Percentiles rank a stretch among this genome's conserved stretches.
These are phyloP conservation scores for Melikaiella ostensackeni DNA, from an alignment of 2,888 invertebrate species.

Conservation along the genomic window DNA sequence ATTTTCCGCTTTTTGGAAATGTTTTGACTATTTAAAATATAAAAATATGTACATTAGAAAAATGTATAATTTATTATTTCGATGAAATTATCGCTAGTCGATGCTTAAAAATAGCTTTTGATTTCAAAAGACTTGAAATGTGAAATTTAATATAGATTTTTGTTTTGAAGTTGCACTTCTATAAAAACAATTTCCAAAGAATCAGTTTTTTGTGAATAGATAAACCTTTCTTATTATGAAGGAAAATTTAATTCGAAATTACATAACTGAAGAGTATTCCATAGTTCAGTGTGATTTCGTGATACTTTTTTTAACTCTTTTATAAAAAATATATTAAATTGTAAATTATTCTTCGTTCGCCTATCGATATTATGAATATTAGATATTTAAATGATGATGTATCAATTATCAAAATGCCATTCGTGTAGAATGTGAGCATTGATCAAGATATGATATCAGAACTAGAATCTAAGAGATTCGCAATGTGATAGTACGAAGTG, in stretches of 20 bases:
- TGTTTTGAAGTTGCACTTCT: not conserved
- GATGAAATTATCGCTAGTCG: not conserved
- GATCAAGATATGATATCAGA: slow-evolving; percentile 30
- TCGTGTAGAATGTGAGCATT: slow-evolving; percentile 19
- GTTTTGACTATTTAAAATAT: not conserved
- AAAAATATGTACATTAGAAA: not conserved
- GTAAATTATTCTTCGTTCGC: slow-evolving; percentile 7
- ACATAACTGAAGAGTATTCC: not conserved
- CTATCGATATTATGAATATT: slow-evolving; percentile 32
- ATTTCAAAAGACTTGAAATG: not conserved
- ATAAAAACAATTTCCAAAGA: slow-evolving; percentile 4
- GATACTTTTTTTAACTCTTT: not conserved
- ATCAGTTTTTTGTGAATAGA: not conserved
- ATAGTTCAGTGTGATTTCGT: not conserved
- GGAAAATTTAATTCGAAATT: not conserved
- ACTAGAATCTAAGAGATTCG: slow-evolving; percentile 52
- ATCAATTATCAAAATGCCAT: slow-evolving; percentile 20
- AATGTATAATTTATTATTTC: slow-evolving; percentile 5
- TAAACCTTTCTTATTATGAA: not conserved
- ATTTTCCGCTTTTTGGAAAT: not conserved
- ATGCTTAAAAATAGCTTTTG: slow-evolving; percentile 1
- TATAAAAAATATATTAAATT: not conserved
- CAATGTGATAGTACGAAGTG: slow-evolving; percentile 55
- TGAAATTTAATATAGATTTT: not conserved
- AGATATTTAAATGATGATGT: slow-evolving; percentile 8